Conservation (phyloP, 2,797 vertebrate genomes). For the Sebastes paucispinis region DNA sequence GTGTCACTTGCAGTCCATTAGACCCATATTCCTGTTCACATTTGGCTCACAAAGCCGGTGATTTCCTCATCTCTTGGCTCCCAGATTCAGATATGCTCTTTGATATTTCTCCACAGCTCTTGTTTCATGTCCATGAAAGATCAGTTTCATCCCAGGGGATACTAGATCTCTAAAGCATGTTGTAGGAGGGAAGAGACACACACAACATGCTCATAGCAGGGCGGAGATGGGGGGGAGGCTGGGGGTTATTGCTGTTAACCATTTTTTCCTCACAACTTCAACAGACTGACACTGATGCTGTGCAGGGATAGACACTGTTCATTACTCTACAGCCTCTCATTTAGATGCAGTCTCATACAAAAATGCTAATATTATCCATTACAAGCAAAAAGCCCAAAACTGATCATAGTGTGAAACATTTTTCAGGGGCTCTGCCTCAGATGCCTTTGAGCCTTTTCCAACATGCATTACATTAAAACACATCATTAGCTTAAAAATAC, state of each 20-base stretch:
- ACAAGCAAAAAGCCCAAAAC: conserved; percentile 24
- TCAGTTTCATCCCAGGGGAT: conserved; percentile 49
- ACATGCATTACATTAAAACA: conserved; percentile 49
- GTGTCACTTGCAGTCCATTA: conserved; percentile 48
- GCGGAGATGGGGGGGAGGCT: background rate
- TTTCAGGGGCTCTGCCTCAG: conserved; percentile 32
- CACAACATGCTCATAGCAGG: conserved; percentile 38
- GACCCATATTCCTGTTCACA: conserved; percentile 38
- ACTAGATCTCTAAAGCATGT: conserved; percentile 40
- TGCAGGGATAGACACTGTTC: background rate
- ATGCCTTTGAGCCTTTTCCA: conserved; percentile 47
- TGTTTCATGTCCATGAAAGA: conserved; percentile 62
- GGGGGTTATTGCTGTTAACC: conserved; percentile 1
- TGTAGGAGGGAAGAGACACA: conserved; percentile 38
- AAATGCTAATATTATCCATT: conserved; percentile 44
- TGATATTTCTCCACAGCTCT: conserved; percentile 59
- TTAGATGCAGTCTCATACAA: conserved; percentile 22
- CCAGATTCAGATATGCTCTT: conserved; percentile 69
- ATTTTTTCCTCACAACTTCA: background rate
- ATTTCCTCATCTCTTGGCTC: conserved; percentile 36
- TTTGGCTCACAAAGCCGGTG: conserved; percentile 52
- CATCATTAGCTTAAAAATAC: conserved; percentile 43
- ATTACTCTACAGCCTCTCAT: conserved; percentile 25
- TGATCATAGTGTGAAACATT: conserved; percentile 36
- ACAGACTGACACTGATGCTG: background rate